Percentiles rank a stretch among this genome's conserved stretches.
Conservation (phyloP, 2,888 invertebrate species). For the Cenopis cana region DNA sequence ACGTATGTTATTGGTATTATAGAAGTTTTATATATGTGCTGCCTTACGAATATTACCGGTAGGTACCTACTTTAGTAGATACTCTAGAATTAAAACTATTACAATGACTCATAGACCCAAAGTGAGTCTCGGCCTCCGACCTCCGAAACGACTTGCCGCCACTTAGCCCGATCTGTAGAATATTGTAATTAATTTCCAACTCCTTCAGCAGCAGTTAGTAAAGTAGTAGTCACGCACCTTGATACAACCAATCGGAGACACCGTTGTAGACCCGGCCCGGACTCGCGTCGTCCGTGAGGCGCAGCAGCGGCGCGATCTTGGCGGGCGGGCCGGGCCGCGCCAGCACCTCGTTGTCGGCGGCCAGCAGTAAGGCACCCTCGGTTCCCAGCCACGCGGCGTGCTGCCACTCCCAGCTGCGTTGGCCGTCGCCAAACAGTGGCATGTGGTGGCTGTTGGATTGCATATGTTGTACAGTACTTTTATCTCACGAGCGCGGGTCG, state of each 20-base stretch:
- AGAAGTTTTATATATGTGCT: too few relatives aligned
- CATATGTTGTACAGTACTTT: background rate
- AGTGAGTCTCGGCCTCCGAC: too few relatives aligned
- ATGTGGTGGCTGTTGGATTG: slow-evolving; percentile 89
- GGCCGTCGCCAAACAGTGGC: slow-evolving; percentile 92
- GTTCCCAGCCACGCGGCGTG: slow-evolving; percentile 93
- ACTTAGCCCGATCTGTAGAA: too few relatives aligned
- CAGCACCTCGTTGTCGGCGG: slow-evolving; percentile 95
- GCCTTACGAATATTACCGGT: too few relatives aligned
- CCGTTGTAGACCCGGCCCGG: slow-evolving; percentile 96
- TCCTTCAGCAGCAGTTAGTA: too few relatives aligned
- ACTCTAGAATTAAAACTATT: too few relatives aligned
- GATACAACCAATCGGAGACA: slow-evolving; percentile 98
- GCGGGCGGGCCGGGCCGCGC: slow-evolving; percentile 89
- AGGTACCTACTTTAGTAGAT: too few relatives aligned
- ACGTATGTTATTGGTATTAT: too few relatives aligned
- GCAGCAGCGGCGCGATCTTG: slow-evolving; percentile 86
- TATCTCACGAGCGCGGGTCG: too few relatives aligned
- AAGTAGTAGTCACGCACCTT: slow-evolving; percentile 86
- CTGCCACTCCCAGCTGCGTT: slow-evolving; percentile 89
- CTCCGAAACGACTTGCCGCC: too few relatives aligned
- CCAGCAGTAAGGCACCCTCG: slow-evolving; percentile 91
- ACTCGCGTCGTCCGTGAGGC: slow-evolving; percentile 90
- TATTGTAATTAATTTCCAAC: too few relatives aligned
- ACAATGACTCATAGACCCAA: too few relatives aligned